A percentile compares a stretch with the other conserved stretches of the same genome.
Conservation (phyloP, 2,797 vertebrate genomes). For the Alfaro cultratus region DNA sequence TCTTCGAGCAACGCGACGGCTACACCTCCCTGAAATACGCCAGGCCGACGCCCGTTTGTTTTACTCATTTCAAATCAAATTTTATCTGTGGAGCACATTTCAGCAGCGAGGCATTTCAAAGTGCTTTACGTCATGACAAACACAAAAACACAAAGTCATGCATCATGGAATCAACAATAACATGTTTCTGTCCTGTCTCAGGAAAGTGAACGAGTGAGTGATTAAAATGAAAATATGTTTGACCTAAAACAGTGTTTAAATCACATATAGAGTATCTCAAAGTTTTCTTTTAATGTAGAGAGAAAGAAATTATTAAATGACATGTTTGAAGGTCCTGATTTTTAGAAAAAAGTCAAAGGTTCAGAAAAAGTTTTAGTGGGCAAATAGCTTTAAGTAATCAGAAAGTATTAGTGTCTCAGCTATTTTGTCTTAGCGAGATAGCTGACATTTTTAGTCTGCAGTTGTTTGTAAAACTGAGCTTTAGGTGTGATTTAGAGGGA, state of each 20-base stretch:
- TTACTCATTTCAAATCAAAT: background rate
- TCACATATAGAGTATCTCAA: background rate
- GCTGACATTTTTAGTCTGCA: too few relatives aligned
- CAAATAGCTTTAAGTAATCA: background rate
- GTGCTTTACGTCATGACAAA: too few relatives aligned
- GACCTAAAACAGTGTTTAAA: background rate
- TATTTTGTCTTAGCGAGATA: too few relatives aligned
- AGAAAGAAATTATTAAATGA: background rate
- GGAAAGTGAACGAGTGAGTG: background rate
- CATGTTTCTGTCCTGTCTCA: background rate
- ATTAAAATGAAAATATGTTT: background rate
- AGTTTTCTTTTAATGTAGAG: background rate
- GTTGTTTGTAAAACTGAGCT: background rate
- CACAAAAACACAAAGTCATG: too few relatives aligned
- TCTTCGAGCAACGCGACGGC: too few relatives aligned
- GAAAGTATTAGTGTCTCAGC: background rate
- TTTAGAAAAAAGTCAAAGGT: background rate
- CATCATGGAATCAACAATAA: too few relatives aligned
- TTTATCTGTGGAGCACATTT: too few relatives aligned
- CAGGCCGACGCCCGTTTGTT: background rate
- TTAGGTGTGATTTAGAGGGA: background rate
- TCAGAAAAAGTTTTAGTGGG: background rate
- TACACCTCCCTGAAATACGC: background rate
- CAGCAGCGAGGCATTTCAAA: too few relatives aligned
- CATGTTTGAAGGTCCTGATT: background rate